Conservation (phyloP, 2,888 invertebrate genomes). For the Orthonychiurus folsomi region DNA sequence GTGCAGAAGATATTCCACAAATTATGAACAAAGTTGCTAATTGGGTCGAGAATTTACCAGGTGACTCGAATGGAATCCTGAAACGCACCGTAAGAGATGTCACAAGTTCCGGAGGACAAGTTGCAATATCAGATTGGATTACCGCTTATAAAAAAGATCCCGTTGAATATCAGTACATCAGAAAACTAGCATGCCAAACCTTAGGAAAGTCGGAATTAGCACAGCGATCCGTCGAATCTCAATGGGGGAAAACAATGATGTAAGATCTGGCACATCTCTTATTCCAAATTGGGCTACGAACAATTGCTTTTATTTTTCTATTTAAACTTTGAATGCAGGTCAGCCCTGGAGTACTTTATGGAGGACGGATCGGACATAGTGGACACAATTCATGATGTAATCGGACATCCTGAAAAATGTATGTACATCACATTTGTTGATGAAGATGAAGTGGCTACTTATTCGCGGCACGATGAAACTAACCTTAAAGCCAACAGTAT, state of each 20-base stretch:
- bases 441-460: no score
- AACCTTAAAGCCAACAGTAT: background rate
- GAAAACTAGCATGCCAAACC: slow-evolving; percentile 35
- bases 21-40: slow-evolving; percentile 28
- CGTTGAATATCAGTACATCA: slow-evolving; percentile 31
- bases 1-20: slow-evolving; percentile 26
- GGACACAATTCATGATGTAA: slow-evolving; percentile 26
- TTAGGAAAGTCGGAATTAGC: slow-evolving; percentile 28
- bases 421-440: slow-evolving; percentile 13
- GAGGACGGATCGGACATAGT: slow-evolving; percentile 28
- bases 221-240: slow-evolving; percentile 27
- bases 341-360: slow-evolving; percentile 26
- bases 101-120: background rate
- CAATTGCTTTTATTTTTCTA: no score
- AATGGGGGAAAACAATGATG: slow-evolving; percentile 30
- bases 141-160: slow-evolving; percentile 37
- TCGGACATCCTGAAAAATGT: slow-evolving; percentile 36
- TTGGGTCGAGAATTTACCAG: slow-evolving; percentile 21
- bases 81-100: background rate
- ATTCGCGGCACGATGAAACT: no score
- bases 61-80: background rate
- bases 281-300: background rate
- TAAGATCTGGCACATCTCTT: slow-evolving; percentile 22
- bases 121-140: slow-evolving; percentile 28
- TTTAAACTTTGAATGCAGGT: slow-evolving; percentile 12